phyloP scores from a whole-genome alignment of 2,888 invertebrate genomes.

The Tenthredo livida region DNA sequence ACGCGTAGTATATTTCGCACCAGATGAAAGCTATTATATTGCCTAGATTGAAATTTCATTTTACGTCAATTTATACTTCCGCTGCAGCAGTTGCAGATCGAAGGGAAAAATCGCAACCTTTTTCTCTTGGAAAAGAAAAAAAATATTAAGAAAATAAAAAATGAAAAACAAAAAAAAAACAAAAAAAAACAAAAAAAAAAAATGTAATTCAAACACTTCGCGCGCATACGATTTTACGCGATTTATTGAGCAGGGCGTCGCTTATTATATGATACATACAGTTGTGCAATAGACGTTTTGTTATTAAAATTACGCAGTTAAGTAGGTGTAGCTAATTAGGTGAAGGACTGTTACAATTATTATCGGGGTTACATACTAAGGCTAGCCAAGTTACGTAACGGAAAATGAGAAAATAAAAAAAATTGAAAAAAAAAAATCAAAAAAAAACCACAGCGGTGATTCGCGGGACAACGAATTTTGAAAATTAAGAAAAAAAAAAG shows the following conservation, averaged over 20 bases:
- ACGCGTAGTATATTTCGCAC: not conserved
- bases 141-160: not conserved
- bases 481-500: not conserved
- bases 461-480: conserved; percentile 51
- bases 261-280: conserved; percentile 6
- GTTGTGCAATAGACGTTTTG: conserved; percentile 41
- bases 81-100: not conserved
- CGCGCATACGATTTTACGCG: conserved; percentile 12
- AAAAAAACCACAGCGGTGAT: not conserved
- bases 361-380: conserved; percentile 39
- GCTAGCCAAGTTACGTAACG: conserved; percentile 27
- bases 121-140: not conserved
- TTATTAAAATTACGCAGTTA: conserved; percentile 58
- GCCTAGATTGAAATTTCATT: not conserved
- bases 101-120: not conserved
- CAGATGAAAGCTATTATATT: not conserved
- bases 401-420: not conserved
- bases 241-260: conserved; percentile 4
- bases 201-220: not conserved
- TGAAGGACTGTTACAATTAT: conserved; percentile 60
- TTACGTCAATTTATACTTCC: not conserved
- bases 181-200: not conserved
- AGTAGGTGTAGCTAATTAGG: conserved; percentile 64
- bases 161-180: not conserved
- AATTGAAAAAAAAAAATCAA: not conserved